A percentile compares a stretch with the other conserved stretches of the same genome.
Evolutionary conservation across 1,140 invertebrate genomes (phyloP).

Genomic region (Temnothorax longispinosus): DNA sequence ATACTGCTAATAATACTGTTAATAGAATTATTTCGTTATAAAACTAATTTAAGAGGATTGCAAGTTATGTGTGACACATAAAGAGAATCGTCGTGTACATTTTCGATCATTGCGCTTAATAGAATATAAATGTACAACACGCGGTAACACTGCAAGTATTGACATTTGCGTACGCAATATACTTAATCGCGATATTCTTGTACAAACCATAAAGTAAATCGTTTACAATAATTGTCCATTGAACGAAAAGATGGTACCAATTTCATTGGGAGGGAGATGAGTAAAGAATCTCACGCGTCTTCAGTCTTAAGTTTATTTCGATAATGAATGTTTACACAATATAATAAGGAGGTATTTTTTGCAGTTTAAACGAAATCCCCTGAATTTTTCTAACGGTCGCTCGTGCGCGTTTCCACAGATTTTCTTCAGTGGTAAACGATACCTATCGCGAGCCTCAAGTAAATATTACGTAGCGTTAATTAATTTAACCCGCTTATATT

Average conservation of each 20-base stretch:
- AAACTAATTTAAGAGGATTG: conserved; percentile 80
- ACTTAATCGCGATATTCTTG: neutral
- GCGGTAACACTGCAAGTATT: neutral
- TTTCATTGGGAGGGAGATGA: conserved; percentile 1
- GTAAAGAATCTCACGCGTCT: conserved; percentile 43
- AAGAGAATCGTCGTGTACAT: conserved; percentile 32
- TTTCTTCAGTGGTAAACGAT: conserved; percentile 57
- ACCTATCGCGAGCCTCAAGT: conserved; percentile 54
- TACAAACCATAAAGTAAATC: neutral
- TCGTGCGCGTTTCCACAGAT: conserved; percentile 48
- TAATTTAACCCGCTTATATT: conserved; percentile 69
- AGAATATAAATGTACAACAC: conserved; percentile 9
- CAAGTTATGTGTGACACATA: conserved; percentile 49
- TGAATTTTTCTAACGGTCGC: conserved; percentile 74
- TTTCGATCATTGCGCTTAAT: conserved; percentile 21
- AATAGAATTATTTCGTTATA: conserved; percentile 82
- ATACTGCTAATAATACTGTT: conserved; percentile 63
- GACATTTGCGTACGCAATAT: neutral
- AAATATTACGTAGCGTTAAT: conserved; percentile 61
- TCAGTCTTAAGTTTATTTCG: conserved; percentile 85
- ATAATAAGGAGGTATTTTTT: conserved; percentile 82
- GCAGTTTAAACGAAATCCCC: conserved; percentile 80
- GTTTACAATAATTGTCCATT: neutral
- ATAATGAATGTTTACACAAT: conserved; percentile 84
- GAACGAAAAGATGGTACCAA: neutral